Evolutionary conservation across 2,113 vertebrate genomes (phyloP).

Genomic region (Ariopsis seemanni): DNA sequence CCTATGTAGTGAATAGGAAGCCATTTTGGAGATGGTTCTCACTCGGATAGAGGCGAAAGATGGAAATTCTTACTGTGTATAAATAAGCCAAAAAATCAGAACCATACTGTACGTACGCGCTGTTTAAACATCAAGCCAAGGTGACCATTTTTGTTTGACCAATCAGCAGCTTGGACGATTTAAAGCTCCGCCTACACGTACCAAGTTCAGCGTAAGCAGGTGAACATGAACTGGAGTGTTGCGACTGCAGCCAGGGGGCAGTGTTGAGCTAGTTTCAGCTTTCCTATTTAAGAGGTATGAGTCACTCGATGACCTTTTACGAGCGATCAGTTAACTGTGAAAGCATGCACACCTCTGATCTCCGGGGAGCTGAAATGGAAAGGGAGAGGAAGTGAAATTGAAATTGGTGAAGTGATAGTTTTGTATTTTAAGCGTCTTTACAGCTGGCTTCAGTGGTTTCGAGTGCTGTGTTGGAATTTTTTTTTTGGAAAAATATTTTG

Average conservation of each 20-base stretch:
- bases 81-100: neutral
- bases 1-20: neutral
- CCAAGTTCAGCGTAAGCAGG: neutral
- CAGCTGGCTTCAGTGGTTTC: neutral
- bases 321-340: neutral
- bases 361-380: neutral
- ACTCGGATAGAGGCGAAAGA: too few species aligned
- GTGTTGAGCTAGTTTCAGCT: neutral
- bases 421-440: neutral
- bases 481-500: neutral
- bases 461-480: neutral
- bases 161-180: neutral
- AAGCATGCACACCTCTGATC: neutral
- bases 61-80: too few species aligned
- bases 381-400: neutral
- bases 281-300: neutral
- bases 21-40: too few species aligned
- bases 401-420: neutral
- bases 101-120: neutral
- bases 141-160: neutral
- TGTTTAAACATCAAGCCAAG: neutral
- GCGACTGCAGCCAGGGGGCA: slow-evolving; percentile 10
- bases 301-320: neutral
- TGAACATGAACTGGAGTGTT: neutral
- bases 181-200: neutral